A percentile compares a stretch with the other conserved stretches of the same genome.
Evolutionary conservation across 2,797 vertebrate species (phyloP).

Genomic region (Scolopax bukidnonensis): DNA sequence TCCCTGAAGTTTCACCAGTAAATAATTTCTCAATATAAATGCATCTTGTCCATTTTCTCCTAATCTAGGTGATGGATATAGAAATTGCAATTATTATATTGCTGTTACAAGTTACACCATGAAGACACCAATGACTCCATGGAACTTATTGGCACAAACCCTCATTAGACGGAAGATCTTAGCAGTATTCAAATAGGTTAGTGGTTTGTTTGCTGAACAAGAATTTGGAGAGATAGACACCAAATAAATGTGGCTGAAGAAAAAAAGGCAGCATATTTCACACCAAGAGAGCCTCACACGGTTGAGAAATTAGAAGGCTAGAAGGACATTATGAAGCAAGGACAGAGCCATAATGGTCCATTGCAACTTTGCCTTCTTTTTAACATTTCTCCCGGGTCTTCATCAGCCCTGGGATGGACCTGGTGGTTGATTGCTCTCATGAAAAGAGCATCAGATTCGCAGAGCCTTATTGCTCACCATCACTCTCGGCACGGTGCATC

Average conservation of each 20-base stretch:
- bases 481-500: neutral
- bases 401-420: neutral
- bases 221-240: neutral
- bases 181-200: neutral
- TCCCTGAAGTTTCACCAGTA: neutral
- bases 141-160: neutral
- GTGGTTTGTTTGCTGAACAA: neutral
- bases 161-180: neutral
- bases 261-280: neutral
- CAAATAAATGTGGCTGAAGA: neutral
- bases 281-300: accelerated
- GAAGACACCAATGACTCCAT: neutral
- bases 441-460: neutral
- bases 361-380: neutral
- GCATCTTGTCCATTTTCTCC: neutral
- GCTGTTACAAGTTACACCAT: neutral
- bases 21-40: neutral
- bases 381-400: neutral
- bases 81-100: neutral
- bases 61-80: neutral
- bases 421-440: neutral
- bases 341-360: neutral
- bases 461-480: neutral
- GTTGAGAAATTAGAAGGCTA: neutral
- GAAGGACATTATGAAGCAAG: neutral